Base-by-base conservation (phyloP, 2,113 vertebrate species). In the Microcebus murinus region DNA sequence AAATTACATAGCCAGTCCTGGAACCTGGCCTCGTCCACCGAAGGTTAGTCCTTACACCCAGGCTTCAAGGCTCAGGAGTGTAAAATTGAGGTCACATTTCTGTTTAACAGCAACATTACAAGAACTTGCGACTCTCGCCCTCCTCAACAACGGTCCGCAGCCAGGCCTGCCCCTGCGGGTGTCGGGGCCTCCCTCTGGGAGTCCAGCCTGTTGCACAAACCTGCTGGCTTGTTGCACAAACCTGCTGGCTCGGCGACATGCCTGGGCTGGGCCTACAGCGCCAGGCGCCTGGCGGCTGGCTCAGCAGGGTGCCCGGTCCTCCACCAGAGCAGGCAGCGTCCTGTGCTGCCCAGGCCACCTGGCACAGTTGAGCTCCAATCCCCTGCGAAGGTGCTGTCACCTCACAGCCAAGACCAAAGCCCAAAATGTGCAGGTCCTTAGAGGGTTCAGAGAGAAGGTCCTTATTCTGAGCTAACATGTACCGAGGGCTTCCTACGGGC, bases 21-120 rank as follows among this genome's bases (percentile, higher is more conserved):
- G 65, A 31, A 14, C n/a, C 18, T 25, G 27, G 7, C 39, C 68
- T 21, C 39, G 9, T 13, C 42, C 27, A 34, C 15, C 7, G 6
- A 73, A 8, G 23, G 67, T 65, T 48, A 48, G 48, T 50, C 17
- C 17, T 80, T 23, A 52, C 1, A 5, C 70, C 55, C 20, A 23
- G 77, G 5, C 42, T 85, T 65, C 36, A 39, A 79, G 52, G 10
- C 29, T 82, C 52, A 36, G 20, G 25, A 65, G 36, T 45, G 2
- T 50, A n/a, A 85, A 85, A 91, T 12, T 12, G 8, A 96, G 31
- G 77, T 74, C 55, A 80, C 4, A 1, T 90, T 79, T 92, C 89
- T 85, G 50, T 27, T 76, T 14, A 80, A 59, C 8, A 71, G 31
- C 57, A 65, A 83, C 70, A 25, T 86, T 14, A 67, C 15, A 73